A percentile compares a stretch with the other conserved stretches of the same genome.
Evolutionary conservation across 2,113 vertebrate genomes (phyloP).

Genomic region (Rhinoptilus africanus): DNA sequence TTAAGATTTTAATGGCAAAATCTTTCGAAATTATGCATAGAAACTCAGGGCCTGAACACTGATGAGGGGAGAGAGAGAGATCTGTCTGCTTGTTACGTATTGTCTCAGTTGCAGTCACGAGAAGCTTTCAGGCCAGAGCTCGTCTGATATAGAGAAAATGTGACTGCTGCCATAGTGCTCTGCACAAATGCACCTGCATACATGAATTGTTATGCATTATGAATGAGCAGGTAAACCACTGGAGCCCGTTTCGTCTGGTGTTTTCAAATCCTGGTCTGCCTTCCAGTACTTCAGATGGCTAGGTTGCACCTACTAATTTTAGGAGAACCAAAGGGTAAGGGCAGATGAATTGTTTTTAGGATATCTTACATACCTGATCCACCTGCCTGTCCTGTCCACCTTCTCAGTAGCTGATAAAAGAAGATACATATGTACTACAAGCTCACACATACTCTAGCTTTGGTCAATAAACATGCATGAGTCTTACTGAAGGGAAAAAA

Average conservation of each 20-base stretch:
- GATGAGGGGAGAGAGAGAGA: background rate
- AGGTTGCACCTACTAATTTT: background rate
- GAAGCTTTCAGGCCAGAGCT: background rate
- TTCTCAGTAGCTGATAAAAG: background rate
- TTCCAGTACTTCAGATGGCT: background rate
- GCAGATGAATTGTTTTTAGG: background rate
- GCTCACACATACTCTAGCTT: background rate
- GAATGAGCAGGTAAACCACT: background rate
- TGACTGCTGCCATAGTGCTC: background rate
- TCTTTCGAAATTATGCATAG: background rate
- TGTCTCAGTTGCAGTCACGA: background rate
- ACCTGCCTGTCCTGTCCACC: background rate
- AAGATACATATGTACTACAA: background rate
- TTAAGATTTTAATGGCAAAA: background rate
- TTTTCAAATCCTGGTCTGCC: background rate
- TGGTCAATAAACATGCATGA: background rate
- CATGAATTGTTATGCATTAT: background rate
- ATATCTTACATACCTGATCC: background rate
- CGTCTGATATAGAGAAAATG: background rate
- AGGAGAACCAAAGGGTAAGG: background rate
- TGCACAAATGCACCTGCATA: background rate
- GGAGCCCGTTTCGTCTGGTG: background rate
- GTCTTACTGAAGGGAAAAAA: background rate
- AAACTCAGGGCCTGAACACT: background rate
- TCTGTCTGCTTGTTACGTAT: background rate